Evolutionary conservation across 1,140 invertebrate genomes (phyloP).

Genomic region (Diachasma alloeum): DNA sequence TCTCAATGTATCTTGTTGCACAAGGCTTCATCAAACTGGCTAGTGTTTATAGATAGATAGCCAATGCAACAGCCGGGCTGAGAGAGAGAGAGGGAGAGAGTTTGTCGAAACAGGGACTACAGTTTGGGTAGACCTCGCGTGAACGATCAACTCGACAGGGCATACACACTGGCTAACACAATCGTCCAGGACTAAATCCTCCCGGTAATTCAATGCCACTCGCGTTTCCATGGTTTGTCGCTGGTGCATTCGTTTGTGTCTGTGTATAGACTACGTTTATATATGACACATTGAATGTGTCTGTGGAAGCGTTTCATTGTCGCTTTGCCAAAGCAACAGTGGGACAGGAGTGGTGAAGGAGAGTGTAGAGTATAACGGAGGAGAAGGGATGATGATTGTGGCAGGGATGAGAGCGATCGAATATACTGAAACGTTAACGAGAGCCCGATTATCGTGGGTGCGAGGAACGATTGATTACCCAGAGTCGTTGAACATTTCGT

Average conservation of each 20-base stretch:
- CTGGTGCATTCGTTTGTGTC: conserved; percentile 19
- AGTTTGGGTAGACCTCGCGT: conserved; percentile 24
- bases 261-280: neutral
- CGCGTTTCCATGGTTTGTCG: conserved; percentile 27
- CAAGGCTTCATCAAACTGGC: neutral
- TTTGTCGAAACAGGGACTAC: conserved; percentile 16
- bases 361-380: neutral
- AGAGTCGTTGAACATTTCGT: conserved; percentile 22
- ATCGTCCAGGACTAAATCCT: conserved; percentile 33
- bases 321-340: conserved; percentile 23
- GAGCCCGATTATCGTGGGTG: conserved; percentile 29
- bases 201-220: conserved; percentile 38
- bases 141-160: conserved; percentile 36
- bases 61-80: conserved; percentile 4
- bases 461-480: conserved; percentile 6
- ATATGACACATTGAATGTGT: neutral
- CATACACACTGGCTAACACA: conserved; percentile 30
- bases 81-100: neutral
- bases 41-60: conserved; percentile 12
- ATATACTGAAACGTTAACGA: conserved; percentile 33
- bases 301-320: conserved; percentile 25
- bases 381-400: neutral
- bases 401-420: neutral
- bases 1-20: conserved; percentile 1
- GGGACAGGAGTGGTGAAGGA: too few relatives aligned